A percentile compares a stretch with the other conserved stretches of the same genome.
These are phyloP conservation scores for Chrysoperla carnea DNA, from an alignment of 1,140 invertebrate species.

Conservation along the genomic window DNA sequence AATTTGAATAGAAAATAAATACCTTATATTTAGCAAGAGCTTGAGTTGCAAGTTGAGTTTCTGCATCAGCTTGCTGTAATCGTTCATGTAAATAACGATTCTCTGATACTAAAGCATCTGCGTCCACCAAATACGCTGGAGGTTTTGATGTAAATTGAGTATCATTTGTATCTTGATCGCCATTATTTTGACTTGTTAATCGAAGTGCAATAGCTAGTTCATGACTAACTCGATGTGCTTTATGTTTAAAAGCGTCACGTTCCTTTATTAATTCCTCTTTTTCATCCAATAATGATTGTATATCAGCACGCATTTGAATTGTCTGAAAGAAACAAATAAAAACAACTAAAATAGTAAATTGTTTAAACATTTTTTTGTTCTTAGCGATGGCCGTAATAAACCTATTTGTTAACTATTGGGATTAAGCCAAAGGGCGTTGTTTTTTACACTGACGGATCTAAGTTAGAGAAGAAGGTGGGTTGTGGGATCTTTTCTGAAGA, in stretches of 20 bases:
- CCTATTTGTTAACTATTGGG: no score
- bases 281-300: slow-evolving; percentile 63
- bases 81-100: slow-evolving; percentile 72
- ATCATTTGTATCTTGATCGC: slow-evolving; percentile 15
- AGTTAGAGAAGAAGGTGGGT: no score
- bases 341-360: slow-evolving; percentile 1
- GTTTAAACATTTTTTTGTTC: no score
- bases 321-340: slow-evolving; percentile 24
- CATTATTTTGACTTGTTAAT: slow-evolving; percentile 19
- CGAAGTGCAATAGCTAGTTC: slow-evolving; percentile 55
- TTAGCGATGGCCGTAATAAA: no score
- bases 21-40: slow-evolving; percentile 58
- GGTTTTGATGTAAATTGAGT: slow-evolving; percentile 7
- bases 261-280: slow-evolving; percentile 70
- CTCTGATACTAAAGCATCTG: slow-evolving; percentile 65
- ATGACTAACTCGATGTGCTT: slow-evolving; percentile 67
- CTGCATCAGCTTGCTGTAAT: slow-evolving; percentile 58
- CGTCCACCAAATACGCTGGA: slow-evolving; percentile 41
- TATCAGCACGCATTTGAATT: slow-evolving; percentile 49
- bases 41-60: slow-evolving; percentile 55
- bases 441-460: no score
- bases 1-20: no score
- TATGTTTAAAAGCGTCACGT: slow-evolving; percentile 68
- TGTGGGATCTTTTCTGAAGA: no score
- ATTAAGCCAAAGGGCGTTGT: no score